Base-by-base conservation (phyloP, 92 coral and sea anemone species). In the Parazoanthus swiftii region DNA sequence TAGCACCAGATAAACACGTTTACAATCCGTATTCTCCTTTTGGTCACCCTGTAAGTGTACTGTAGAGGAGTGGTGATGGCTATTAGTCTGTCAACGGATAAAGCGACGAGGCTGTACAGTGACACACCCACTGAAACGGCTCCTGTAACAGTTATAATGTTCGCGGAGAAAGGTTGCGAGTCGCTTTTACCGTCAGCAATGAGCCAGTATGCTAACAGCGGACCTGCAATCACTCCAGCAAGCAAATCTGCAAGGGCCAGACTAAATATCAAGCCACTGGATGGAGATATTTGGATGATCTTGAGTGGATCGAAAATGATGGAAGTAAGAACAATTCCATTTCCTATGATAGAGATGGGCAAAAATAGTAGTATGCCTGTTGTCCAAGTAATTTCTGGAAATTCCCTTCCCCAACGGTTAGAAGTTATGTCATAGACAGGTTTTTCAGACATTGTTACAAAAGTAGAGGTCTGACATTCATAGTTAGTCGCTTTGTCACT, bases 171-270 rank as follows among this genome's bases (percentile, higher is more conserved):
- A 20, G 80, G 21, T 5, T 38, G 25, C 0, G 13, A 0, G 56
- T 16, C 35, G 58, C 42, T 20, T 14, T 20, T 39, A 23, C 56
- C 59, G 6, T 42, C 4, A 8, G 16, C 23, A 43, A 77, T 42
- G 26, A 77, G 81, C 44, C 33, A 25, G 0, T 7, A 8, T 0
- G 81, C 44, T 1, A 43, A 1, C 36, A 77, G n/a, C 7, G 63
- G 81, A 77, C 15, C 11, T 21, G 10, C 10, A 38, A 77, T 14
- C n/a, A 42, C 14, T n/a, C 81, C 81, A 3, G 26, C 81, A 10
- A 43, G 81, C 59, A 77, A 77, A 9, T 77, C 81, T 43, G 81
- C 81, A 50, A 77, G 18, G 5, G 81, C 81, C 59, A 77, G 48
- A 4, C 26, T 77, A 4, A 77, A 77, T 6, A 77, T 77, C 26